Conservation (phyloP, 2,888 invertebrate genomes). For the Spisula solida region DNA sequence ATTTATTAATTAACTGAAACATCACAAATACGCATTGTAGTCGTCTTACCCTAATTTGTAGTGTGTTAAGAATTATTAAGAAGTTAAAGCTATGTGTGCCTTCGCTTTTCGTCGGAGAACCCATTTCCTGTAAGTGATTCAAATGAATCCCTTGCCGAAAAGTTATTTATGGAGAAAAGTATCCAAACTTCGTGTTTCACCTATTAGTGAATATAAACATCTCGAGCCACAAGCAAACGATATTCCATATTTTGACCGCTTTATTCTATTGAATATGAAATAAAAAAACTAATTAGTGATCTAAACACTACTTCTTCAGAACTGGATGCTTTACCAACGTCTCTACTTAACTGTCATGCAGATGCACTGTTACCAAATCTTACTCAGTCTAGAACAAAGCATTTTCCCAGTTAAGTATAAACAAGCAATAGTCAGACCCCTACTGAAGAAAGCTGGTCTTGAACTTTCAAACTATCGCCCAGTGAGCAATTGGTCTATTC, state of each 20-base stretch:
- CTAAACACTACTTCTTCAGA: conserved; percentile 46
- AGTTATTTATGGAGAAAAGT: too few species aligned
- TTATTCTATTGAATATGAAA: conserved; percentile 46
- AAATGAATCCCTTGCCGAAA: neutral
- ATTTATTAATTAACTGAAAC: too few species aligned
- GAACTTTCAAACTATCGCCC: conserved; percentile 45
- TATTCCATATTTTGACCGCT: conserved; percentile 14
- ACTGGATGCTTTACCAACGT: conserved; percentile 51
- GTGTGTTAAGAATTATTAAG: too few species aligned
- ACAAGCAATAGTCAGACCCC: conserved; percentile 48
- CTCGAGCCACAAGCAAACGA: neutral
- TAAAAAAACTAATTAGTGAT: conserved; percentile 43
- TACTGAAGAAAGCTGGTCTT: conserved; percentile 53
- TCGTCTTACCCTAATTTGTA: too few species aligned
- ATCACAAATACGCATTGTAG: too few species aligned
- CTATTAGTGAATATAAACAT: neutral
- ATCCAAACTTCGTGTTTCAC: too few species aligned
- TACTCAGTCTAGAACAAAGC: conserved; percentile 25
- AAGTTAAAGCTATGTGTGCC: too few species aligned
- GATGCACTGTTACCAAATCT: conserved; percentile 41
- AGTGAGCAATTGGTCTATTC: conserved; percentile 52
- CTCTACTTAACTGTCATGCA: conserved; percentile 19
- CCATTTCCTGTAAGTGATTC: neutral
- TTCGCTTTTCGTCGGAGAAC: neutral
- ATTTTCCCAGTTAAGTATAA: conserved; percentile 26